These are phyloP conservation scores for Dendrocincla fuliginosa DNA, from an alignment of 2,797 vertebrate species.

Conservation along the genomic window DNA sequence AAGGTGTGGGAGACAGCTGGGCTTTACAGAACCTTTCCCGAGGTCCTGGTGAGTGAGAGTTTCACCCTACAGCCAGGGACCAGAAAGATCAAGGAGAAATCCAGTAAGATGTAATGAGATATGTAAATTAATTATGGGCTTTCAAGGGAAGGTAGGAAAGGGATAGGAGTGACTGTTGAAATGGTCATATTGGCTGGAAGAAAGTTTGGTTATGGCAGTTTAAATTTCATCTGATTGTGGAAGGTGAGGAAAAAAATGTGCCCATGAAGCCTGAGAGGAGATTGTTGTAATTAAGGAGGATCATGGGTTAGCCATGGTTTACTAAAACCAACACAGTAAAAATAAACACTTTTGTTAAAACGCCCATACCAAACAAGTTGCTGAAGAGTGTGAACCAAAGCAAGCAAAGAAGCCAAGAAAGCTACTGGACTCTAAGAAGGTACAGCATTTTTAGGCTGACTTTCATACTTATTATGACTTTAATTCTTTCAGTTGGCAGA, in stretches of 20 bases:
- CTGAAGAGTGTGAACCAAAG: background rate
- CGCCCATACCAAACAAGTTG: background rate
- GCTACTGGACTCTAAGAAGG: background rate
- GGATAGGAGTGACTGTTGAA: background rate
- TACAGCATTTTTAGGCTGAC: background rate
- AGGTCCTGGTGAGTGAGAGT: background rate
- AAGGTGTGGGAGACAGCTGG: background rate
- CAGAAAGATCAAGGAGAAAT: background rate
- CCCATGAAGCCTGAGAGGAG: background rate
- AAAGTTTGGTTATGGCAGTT: background rate
- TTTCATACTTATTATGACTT: background rate
- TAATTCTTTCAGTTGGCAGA: conserved; percentile 5
- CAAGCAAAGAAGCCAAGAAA: background rate
- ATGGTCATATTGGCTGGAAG: background rate
- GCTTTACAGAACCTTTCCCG: background rate
- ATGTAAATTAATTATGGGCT: background rate
- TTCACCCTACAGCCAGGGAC: background rate
- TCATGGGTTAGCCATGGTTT: background rate
- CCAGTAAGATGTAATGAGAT: background rate
- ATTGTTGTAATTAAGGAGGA: background rate
- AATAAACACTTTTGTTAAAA: conserved; percentile 23
- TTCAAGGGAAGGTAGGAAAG: background rate
- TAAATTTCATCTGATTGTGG: background rate
- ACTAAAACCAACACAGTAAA: background rate
- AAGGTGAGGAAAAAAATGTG: background rate